phyloP scores from a whole-genome alignment of 2,888 invertebrate genomes.

The Phortica magna region DNA sequence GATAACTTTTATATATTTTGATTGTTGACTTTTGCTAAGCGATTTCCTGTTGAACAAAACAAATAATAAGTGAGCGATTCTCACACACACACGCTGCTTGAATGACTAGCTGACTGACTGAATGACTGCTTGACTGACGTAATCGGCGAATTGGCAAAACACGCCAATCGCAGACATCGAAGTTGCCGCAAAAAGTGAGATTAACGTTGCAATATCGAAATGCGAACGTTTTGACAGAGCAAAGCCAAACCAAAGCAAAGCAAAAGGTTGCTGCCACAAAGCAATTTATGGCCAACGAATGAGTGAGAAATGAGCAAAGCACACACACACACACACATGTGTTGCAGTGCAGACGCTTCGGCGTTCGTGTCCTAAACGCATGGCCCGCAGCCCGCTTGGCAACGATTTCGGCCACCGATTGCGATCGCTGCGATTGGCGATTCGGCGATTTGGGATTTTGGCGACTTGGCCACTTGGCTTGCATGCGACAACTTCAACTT shows the following conservation, averaged over 20 bases:
- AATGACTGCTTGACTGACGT: constrained; percentile 2
- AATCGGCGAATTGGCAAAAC: background rate
- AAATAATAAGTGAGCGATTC: background rate
- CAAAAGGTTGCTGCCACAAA: background rate
- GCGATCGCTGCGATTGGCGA: background rate
- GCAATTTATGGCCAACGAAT: constrained; percentile 1
- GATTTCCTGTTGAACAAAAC: constrained; percentile 14
- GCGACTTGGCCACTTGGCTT: no score
- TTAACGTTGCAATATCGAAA: constrained; percentile 11
- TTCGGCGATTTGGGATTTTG: no score
- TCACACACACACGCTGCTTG: background rate
- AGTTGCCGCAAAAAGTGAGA: background rate
- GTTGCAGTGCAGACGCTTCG: background rate
- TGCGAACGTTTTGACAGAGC: background rate
- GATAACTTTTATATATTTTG: background rate
- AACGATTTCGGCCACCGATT: background rate
- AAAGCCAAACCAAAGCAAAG: no score
- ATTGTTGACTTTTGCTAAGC: background rate
- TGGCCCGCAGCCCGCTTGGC: background rate
- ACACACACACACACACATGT: constrained; percentile 10
- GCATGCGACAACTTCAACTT: background rate
- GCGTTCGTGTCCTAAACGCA: background rate
- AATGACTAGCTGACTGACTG: background rate
- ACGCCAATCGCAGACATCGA: background rate
- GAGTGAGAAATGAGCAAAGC: background rate